Evolutionary conservation across 92 coral and sea anemone species (phyloP).

Genomic region (Porites cylindrica): DNA sequence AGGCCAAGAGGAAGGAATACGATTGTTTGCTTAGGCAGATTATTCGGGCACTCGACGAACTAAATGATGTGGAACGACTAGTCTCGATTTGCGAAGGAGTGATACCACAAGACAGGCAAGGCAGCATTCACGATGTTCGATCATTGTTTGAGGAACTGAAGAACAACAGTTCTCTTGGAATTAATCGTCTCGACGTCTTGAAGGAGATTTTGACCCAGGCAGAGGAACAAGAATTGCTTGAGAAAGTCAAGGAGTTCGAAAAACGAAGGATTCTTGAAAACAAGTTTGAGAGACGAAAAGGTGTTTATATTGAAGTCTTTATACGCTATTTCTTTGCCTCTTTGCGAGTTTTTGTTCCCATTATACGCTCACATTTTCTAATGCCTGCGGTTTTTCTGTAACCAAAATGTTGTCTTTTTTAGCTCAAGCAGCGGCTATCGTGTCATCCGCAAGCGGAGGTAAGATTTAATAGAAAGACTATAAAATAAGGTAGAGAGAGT

Average conservation of each 20-base stretch:
- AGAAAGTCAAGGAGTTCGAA: neutral
- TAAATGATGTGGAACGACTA: neutral
- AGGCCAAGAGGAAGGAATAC: neutral
- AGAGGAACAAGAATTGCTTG: neutral
- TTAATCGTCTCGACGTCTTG: neutral
- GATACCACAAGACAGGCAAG: neutral
- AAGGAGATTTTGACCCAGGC: neutral
- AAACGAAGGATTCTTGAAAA: neutral
- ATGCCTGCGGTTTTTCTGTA: too few relatives aligned
- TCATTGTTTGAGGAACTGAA: neutral
- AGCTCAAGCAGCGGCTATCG: too few relatives aligned
- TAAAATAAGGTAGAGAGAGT: too few relatives aligned
- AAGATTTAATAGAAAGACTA: too few relatives aligned
- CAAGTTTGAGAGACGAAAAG: neutral
- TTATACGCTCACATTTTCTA: too few relatives aligned
- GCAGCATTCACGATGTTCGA: neutral
- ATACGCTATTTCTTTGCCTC: too few relatives aligned
- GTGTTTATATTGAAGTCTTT: neutral
- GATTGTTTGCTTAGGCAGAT: neutral
- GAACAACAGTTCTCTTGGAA: neutral
- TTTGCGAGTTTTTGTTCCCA: too few relatives aligned
- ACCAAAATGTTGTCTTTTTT: too few relatives aligned
- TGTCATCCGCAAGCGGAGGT: too few relatives aligned
- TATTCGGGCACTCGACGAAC: neutral
- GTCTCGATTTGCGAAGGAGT: neutral